A percentile compares a stretch with the other conserved stretches of the same genome.
phyloP scores from a whole-genome alignment of 2,888 invertebrate genomes.

The Eurytoma californica region DNA sequence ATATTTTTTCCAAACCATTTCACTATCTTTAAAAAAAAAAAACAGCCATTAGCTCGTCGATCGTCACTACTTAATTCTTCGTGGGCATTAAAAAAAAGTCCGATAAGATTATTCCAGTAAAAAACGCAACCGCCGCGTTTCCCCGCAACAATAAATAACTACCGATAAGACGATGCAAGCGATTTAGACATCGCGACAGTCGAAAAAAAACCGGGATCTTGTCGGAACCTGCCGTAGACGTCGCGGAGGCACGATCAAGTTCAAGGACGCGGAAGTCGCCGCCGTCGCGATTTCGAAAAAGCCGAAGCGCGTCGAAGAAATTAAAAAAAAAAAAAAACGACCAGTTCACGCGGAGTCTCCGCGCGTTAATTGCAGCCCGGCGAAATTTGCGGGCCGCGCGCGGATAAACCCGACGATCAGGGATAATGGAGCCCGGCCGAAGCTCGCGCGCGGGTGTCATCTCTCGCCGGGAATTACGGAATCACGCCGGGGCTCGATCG shows the following conservation, averaged over 20 bases:
- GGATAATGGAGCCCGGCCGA: slow-evolving; percentile 7
- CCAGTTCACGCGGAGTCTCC: neutral
- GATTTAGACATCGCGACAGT: too few relatives aligned
- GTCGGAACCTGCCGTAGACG: too few relatives aligned
- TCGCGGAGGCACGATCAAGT: slow-evolving; percentile 28
- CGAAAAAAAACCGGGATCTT: too few relatives aligned
- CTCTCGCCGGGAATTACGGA: neutral
- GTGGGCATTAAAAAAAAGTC: too few relatives aligned
- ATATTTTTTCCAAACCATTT: too few relatives aligned
- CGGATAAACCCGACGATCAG: neutral
- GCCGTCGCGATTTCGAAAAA: slow-evolving; percentile 29
- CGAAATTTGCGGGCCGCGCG: slow-evolving; percentile 22
- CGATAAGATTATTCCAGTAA: too few relatives aligned
- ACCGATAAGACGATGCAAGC: neutral
- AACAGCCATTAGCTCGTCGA: too few relatives aligned
- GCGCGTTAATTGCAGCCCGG: neutral
- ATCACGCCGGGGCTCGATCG: neutral
- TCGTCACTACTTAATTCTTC: too few relatives aligned
- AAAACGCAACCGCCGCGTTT: neutral
- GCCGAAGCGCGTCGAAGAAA: neutral
- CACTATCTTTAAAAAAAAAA: too few relatives aligned
- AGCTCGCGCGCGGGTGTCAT: neutral
- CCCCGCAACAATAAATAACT: neutral
- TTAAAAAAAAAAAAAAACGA: neutral
- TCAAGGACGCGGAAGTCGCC: slow-evolving; percentile 33